Evolutionary conservation across 2,888 invertebrate genomes (phyloP), one percentile per base, ranked within the genome.

Genomic region (Meiosimyza decipiens): DNA sequence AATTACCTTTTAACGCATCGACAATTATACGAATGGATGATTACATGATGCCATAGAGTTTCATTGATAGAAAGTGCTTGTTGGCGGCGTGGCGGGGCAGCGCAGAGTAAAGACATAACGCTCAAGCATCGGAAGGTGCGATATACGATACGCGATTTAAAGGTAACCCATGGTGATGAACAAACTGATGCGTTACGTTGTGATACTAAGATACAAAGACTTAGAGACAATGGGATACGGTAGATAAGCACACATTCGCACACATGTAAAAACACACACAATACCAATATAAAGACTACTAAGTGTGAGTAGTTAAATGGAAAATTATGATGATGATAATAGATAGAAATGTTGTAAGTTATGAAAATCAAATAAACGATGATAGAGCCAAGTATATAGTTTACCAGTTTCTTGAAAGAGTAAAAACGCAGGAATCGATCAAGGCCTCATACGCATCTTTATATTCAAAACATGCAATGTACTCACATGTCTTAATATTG

Each of bases 1-100:
- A 83, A 85, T 85, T 85, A 85, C 85, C 85, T 85, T n/a, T n/a
- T 85, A 85, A 85, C 85, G 85, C 85, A 85, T 85, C 85, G 86
- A 85, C 85, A 85, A 85, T 85, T 85, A 85, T 84, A 82, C 85
- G 85, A 85, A 84, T 85, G 85, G 85, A 81, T 85, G 85, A 84
- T 74, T 79, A 71, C 74, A 71, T 59, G 59, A 64, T 66, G 28
- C 60, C 49, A n/a, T 50, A 62, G 74, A 75, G 74, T 74, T 71
- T 66, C 76, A 76, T 75, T 76, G 76, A 76, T 76, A 73, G 73
- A 74, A 75, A 71, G 72, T 67, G 73, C 72, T 72, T 71, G 72
- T 72, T 47, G 33, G 51, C n/a, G 5, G 50, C 28, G 66, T 50
- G 51, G 52, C 40, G 16, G 64, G 55, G 49, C 28, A 11, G 55